Percentiles rank a stretch among this genome's conserved stretches.
Conservation (phyloP, 2,797 vertebrate species). For the Hippocampus kuda region DNA sequence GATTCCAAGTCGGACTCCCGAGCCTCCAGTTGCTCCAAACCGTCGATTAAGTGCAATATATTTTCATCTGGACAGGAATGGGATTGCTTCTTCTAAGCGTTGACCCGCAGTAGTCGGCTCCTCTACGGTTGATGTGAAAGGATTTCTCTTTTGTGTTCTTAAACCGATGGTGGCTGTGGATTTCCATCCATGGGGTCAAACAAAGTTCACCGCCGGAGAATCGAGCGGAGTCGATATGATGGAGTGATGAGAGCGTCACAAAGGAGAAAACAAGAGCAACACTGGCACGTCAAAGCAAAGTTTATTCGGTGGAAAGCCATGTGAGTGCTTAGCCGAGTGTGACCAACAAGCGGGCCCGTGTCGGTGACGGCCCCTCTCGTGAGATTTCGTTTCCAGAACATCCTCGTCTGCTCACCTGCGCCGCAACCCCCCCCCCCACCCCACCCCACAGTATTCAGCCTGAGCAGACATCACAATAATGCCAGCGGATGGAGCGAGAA, state of each 20-base stretch:
- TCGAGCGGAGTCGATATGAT: not conserved
- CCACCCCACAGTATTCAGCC: constrained; percentile 38
- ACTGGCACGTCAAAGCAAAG: constrained; percentile 47
- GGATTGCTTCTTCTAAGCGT: not conserved
- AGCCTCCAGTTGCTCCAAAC: not conserved
- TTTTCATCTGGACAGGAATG: not conserved
- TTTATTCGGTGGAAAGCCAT: constrained; percentile 60
- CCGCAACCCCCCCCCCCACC: constrained; percentile 48
- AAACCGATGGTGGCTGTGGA: not conserved
- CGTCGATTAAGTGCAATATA: not conserved
- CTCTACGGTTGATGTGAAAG: not conserved
- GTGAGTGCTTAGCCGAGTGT: constrained; percentile 46
- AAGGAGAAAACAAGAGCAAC: constrained; percentile 8
- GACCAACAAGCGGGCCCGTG: constrained; percentile 46
- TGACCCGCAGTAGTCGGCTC: not conserved
- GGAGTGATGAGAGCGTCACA: not conserved
- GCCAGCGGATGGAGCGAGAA: constrained; percentile 27
- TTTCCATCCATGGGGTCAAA: not conserved
- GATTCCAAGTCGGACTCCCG: not conserved
- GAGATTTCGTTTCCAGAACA: constrained; percentile 53
- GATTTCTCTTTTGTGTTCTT: not conserved
- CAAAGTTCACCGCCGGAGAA: not conserved
- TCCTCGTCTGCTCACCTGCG: constrained; percentile 43
- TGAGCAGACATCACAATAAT: constrained; percentile 23
- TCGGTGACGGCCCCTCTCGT: constrained; percentile 27